These are phyloP conservation scores for Mesaphorura yosii DNA, from an alignment of 1,140 invertebrate species.

Conservation along the genomic window DNA sequence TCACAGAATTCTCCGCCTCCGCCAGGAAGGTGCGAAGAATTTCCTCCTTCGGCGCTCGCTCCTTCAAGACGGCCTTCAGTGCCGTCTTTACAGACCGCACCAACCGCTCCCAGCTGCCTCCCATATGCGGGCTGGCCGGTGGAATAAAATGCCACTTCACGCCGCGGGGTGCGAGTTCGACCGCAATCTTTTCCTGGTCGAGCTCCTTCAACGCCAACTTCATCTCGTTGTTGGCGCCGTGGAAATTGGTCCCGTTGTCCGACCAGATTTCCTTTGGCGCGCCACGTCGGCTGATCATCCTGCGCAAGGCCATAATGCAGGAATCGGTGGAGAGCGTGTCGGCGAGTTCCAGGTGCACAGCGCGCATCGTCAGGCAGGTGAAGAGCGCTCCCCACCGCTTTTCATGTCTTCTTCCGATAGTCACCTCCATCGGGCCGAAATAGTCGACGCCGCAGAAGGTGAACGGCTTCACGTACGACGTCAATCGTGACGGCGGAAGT, in stretches of 20 bases:
- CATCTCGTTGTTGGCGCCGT: constrained; percentile 17
- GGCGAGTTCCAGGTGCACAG: constrained; percentile 33
- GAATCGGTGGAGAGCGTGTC: constrained; percentile 28
- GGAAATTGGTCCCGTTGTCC: constrained; percentile 35
- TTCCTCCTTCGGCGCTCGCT: constrained; percentile 28
- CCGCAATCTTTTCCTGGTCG: constrained; percentile 8
- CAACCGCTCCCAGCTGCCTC: constrained; percentile 35
- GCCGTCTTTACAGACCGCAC: constrained; percentile 34
- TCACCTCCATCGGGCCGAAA: constrained; percentile 29
- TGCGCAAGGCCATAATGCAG: constrained; percentile 27
- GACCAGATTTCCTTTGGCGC: constrained; percentile 22
- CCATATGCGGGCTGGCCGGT: constrained; percentile 34
- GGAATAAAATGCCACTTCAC: constrained; percentile 34
- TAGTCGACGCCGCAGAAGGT: constrained; percentile 26
- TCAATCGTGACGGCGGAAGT: constrained; percentile 16
- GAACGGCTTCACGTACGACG: constrained; percentile 12
- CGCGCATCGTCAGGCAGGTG: constrained; percentile 30
- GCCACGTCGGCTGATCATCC: constrained; percentile 32
- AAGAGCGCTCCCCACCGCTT: constrained; percentile 33
- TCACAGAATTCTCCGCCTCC: constrained; percentile 33
- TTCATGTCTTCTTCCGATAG: constrained; percentile 12
- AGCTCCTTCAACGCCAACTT: constrained; percentile 4
- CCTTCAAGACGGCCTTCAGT: constrained; percentile 12
- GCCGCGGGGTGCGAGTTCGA: constrained; percentile 3
- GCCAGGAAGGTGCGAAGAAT: constrained; percentile 31